Evolutionary conservation across 2,113 vertebrate genomes (phyloP), one percentile per base, ranked within the genome.

Genomic region (Calonectris borealis): DNA sequence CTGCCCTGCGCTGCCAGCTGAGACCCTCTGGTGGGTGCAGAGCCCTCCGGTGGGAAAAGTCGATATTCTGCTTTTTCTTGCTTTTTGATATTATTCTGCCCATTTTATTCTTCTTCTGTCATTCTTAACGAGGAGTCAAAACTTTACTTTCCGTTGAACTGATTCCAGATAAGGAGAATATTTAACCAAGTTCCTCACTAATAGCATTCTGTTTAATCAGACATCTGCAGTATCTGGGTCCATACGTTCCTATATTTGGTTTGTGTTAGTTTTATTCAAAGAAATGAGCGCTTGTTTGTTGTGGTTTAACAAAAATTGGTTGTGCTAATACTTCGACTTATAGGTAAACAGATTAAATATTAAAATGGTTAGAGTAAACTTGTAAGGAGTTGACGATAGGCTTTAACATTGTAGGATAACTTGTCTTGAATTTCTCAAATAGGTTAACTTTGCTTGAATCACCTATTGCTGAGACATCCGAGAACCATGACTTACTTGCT

Each of bases 271-370:
- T 70, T n/a, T 48, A 20, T 8, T 62, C 9, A 11, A 36, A 49
- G 46, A 40, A 9, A n/a, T 24, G 10, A 62, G 22, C 0, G 0
- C 31, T 60, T 5, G 6, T 8, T 51, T 31, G 4, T 5, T 49
- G 7, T 27, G 4, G 49, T 68, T 87, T 26, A 34, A 38, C 62
- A 36, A 54, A 55, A 54, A 36, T 22, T 17, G 4, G 29, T 60
- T 84, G 22, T 72, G 38, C 9, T 54, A 24, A 2, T 32, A n/a
- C 12, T 83, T 68, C 19, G 29, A 34, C 20, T 91, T 88, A 9
- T 0, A 55, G 34, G 16, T 20, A 36, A 94, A 71, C 11, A 38
- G 16, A 19, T 61, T 11, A 76, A 90, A 48, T 60, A 48, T 8
- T 57, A 38, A 68, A 71, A 44, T 51, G 26, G 7, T 55, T 83